A percentile compares a stretch with the other conserved stretches of the same genome.
These are phyloP conservation scores for Temnothorax ravouxi DNA, from an alignment of 2,888 invertebrate species.

Conservation along the genomic window DNA sequence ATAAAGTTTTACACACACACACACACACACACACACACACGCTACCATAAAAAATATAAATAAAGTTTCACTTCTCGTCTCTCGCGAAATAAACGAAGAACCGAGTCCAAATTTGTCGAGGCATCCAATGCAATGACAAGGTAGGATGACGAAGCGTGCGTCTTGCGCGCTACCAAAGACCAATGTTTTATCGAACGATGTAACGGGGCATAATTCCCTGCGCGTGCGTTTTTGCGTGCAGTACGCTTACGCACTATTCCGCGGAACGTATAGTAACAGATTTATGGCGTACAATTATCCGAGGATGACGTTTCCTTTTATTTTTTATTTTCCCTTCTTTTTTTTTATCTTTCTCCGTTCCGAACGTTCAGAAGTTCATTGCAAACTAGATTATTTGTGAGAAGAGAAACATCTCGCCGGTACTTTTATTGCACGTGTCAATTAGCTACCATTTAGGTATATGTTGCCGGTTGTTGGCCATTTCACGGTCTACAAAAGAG, in stretches of 20 bases:
- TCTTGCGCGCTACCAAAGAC: constrained; percentile 10
- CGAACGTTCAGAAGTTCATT: background rate
- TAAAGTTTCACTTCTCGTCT: background rate
- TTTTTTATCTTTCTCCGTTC: background rate
- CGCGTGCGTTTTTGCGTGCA: constrained; percentile 3
- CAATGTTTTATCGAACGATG: constrained; percentile 17
- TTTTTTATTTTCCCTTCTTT: background rate
- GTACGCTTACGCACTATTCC: constrained; percentile 25
- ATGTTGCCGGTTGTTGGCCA: background rate
- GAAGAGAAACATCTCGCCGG: background rate
- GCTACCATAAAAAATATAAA: background rate
- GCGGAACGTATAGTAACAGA: background rate
- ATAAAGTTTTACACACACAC: background rate
- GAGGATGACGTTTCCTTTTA: constrained; percentile 5
- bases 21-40: too few relatives aligned
- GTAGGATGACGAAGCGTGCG: background rate
- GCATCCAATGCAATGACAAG: background rate
- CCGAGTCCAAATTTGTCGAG: background rate
- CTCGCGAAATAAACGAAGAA: background rate
- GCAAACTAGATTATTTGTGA: constrained; percentile 17
- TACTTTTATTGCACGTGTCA: constrained; percentile 27
- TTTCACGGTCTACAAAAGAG: constrained; percentile 32
- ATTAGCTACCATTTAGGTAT: constrained; percentile 9
- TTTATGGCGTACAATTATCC: constrained; percentile 34
- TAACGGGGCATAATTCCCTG: constrained; percentile 40